Base-by-base conservation (phyloP, 2,888 invertebrate genomes). In the Ichneumoninae sp. region DNA sequence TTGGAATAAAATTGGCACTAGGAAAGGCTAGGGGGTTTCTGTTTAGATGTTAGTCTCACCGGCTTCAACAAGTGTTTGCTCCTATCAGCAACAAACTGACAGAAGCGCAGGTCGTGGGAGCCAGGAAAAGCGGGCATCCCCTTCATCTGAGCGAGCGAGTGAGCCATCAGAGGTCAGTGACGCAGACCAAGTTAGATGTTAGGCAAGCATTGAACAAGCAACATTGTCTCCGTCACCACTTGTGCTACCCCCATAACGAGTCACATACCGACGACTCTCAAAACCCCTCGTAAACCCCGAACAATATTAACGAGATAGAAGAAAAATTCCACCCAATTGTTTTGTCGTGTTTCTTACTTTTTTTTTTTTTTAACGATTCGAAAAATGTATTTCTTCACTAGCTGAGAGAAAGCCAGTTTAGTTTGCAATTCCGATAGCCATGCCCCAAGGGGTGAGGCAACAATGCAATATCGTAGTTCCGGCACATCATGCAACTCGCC, bases 61-160 rank as follows among this genome's bases (percentile, higher is more conserved):
- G 98, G 98, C 96, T 96, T 97, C 95, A 99, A 96, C 95, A 98
- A 97, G 95, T 98, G 97, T 95, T 98, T 97, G 95, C 98, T 99
- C 95, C 98, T 97, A 95, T 98, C 98, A 95, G 98, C 96, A 95
- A 99, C 97, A 96, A 98, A 97, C 94, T 98, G 98, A 96, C 98
- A 98, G 96, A 98, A 98, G 95, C 96, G 96, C 94, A 98, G 97
- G 96, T 98, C 98, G 95, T 98, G 97, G 95, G 98, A 97, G 95
- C 98, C 98, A 94, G 98, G 98, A 95, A 98, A 98, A 96, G 97
- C 97, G 89, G 93, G 93, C 95, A 98, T 96, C 95, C 98, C 98
- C 96, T 98, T 98, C 96, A 98, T 97, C 98, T 98, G 96, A 94
- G 94, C 94, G 94, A 95, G 95, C 94, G 92, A 92, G 92, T 91